phyloP scores from a whole-genome alignment of 2,797 vertebrate species.

The Characodon lateralis region DNA sequence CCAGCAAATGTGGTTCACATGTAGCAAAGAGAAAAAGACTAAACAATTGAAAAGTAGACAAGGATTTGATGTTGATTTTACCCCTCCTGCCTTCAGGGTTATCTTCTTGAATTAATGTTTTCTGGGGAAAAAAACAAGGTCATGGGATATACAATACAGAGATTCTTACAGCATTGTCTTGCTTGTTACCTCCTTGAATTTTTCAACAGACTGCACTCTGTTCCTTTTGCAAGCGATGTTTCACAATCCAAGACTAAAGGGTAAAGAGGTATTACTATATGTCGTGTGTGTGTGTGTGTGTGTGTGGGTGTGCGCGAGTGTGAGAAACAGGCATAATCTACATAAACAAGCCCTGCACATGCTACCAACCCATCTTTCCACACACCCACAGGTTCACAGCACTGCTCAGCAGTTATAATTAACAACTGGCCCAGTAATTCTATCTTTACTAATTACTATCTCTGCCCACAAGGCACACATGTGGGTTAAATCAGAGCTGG shows the following conservation, averaged over 20 bases:
- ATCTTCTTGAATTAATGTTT: slow-evolving; percentile 35
- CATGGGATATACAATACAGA: slow-evolving; percentile 20
- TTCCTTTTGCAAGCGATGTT: background rate
- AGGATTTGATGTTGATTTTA: slow-evolving; percentile 33
- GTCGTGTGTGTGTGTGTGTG: background rate
- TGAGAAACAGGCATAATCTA: background rate
- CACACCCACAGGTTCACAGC: background rate
- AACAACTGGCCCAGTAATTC: slow-evolving; percentile 61
- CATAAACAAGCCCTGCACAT: background rate
- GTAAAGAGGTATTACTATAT: background rate
- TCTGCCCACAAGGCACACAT: slow-evolving; percentile 45
- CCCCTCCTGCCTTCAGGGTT: slow-evolving; percentile 25
- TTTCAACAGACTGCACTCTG: background rate
- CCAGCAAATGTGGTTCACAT: slow-evolving; percentile 23
- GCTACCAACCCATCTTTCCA: too few species aligned
- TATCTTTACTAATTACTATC: slow-evolving; percentile 20
- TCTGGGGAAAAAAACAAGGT: slow-evolving; percentile 34
- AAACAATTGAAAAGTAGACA: slow-evolving; percentile 33
- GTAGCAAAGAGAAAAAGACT: slow-evolving; percentile 18
- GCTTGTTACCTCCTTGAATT: slow-evolving; percentile 14
- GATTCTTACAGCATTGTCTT: slow-evolving; percentile 18
- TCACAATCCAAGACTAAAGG: slow-evolving; percentile 3
- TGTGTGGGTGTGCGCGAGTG: background rate
- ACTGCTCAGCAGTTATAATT: slow-evolving; percentile 63
- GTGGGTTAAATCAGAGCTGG: slow-evolving; percentile 40